Base-by-base conservation (phyloP, 1,140 invertebrate species). In the Drosophila pseudoobscura region DNA sequence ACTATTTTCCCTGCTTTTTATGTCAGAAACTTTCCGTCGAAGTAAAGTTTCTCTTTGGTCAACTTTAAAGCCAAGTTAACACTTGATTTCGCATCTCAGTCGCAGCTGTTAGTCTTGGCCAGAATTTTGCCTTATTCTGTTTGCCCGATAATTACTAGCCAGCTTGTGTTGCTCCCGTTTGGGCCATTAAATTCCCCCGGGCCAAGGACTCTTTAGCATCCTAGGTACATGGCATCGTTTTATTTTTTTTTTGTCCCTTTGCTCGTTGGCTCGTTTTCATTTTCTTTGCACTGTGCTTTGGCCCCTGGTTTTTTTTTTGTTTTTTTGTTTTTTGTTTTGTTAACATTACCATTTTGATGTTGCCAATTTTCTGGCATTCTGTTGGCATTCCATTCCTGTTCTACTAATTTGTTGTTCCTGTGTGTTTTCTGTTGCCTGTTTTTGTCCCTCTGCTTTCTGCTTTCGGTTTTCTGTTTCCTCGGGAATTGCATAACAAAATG, bases 161-260 rank as follows among this genome's bases (percentile, higher is more conserved):
- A 43, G 52, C 26, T 43, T 24, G 46, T n/a, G 52, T 68, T 17
- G 20, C 44, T 49, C 59, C 43, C 45, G 60, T 39, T 39, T 47
- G 56, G 56, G 58, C 45, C 58, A 51, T 75, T 72, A 79, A 76
- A 84, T 84, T 83, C 80, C 80, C 75, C 41, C 8, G 49, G 79
- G 79, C 60, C 56, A 60, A 59, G 52, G 64, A 59, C 50, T 54
- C 60, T 63, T 69, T 74, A 76, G 66, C 60, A 53, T 63, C 45
- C 78, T 64, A 54, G 44, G 35, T 61, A 68, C 31, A 54, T 64
- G 62, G 22, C n/a, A 55, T 39, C 11, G 35, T 59, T 57, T 58
- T 62, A 62, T 54, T 29, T 43, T 26, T 26, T 31, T 15, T 44
- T 17, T 31, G 61, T 47, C 66, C 66, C 57, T 66, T 75, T 61